Evolutionary conservation across 2,113 vertebrate genomes (phyloP).

Genomic region (Meles meles): DNA sequence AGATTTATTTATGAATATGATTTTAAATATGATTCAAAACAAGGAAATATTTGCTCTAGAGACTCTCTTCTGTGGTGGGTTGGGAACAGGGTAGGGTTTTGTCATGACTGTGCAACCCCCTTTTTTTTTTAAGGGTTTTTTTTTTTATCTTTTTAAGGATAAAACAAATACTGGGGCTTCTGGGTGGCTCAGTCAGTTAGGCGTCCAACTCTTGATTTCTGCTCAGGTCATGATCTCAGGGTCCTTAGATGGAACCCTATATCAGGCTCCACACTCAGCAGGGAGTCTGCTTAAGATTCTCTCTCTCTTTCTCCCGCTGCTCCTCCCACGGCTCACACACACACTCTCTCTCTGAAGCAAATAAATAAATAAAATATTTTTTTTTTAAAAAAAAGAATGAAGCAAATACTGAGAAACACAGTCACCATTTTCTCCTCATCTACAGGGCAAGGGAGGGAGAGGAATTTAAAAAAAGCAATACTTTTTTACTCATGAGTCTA

Average conservation of each 20-base stretch:
- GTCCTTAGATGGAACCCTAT: background rate
- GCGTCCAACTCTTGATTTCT: background rate
- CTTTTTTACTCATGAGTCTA: background rate
- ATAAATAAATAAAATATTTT: background rate
- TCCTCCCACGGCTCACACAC: background rate
- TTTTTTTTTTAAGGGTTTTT: too few relatives aligned
- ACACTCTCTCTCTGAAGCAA: background rate
- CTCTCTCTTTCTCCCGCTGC: background rate
- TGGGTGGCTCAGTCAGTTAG: background rate
- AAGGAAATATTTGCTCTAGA: background rate
- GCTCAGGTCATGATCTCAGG: background rate
- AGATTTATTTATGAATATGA: background rate
- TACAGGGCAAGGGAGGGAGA: background rate
- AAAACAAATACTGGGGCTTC: background rate
- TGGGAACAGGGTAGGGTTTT: background rate
- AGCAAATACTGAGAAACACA: background rate
- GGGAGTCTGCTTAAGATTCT: background rate
- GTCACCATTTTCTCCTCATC: background rate
- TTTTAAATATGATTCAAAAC: background rate
- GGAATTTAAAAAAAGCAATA: background rate
- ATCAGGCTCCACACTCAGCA: background rate
- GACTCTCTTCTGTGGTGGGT: fast-evolving
- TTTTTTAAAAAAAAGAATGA: background rate
- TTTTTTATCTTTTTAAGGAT: background rate
- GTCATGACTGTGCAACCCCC: background rate